Evolutionary conservation across 1,140 invertebrate genomes (phyloP), one percentile per base, ranked within the genome.

Genomic region (Drosophila sp.): DNA sequence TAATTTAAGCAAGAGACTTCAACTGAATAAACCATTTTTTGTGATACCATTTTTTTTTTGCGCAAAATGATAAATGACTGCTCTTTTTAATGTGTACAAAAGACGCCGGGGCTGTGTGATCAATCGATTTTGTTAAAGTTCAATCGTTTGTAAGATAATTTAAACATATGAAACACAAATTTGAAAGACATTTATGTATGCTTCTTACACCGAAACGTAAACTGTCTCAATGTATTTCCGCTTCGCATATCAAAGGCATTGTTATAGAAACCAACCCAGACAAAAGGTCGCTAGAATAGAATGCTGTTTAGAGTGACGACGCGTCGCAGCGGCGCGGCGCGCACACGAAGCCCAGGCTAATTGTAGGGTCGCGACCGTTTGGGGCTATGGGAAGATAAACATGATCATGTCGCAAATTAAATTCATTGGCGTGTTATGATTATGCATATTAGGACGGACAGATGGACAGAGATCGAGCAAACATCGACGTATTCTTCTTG

Each of bases 381-480:
- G n/a, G 17, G 30, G 25, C 30, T 35, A 8, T 57, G 32, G 32
- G 17, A 57, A 33, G 55, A 57, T 10, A 57, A 35, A 57, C 29
- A 57, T 57, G 27, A n/a, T 55, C 54, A 33, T 57, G 55, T 33
- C 55, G 11, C 10, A 55, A 55, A 10, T 58, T 58, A 58, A 58
- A 58, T 50, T 58, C 56, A 58, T 58, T 58, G 56, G 56, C 56
- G 56, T 58, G 56, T 58, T 58, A 35, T 35, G 56, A 38, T 58
- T 58, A 58, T 58, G 56, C 56, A 58, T 32, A 58, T 58, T 32
- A 58, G 56, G 56, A 33, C 30, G 35, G 32, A 57, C 32, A 23
- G 17, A 17, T 17, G 17, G 17, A 17, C 17, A 17, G 17, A 17
- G 17, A 17, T 10, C 6, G 44, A 8, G 7, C 44, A 27, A 50